Evolutionary conservation across 2,797 vertebrate species (phyloP).

Genomic region (Helicolenus hilgendorfi): DNA sequence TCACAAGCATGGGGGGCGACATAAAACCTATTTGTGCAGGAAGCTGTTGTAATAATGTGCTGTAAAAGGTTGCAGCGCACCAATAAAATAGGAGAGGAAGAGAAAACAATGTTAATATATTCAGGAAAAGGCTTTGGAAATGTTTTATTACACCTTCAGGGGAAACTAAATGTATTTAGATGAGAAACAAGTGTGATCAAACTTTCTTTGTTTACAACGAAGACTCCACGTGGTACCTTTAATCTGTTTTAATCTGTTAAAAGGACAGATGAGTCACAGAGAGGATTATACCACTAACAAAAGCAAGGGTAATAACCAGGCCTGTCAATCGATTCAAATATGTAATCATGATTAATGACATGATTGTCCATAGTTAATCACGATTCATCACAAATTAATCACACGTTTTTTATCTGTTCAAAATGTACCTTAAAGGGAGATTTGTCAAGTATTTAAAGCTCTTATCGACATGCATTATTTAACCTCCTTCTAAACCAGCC

Average conservation of each 20-base stretch:
- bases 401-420: too few relatives aligned
- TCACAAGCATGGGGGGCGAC: not conserved
- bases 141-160: slow-evolving; percentile 16
- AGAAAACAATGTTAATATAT: slow-evolving; percentile 29
- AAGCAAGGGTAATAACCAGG: not conserved
- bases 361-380: too few relatives aligned
- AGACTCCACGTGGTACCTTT: slow-evolving; percentile 5
- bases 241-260: slow-evolving; percentile 31
- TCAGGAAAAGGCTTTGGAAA: slow-evolving; percentile 4
- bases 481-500: too few relatives aligned
- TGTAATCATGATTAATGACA: too few relatives aligned
- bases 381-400: too few relatives aligned
- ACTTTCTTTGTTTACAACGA: slow-evolving; percentile 30
- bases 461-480: too few relatives aligned
- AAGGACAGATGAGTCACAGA: slow-evolving; percentile 21
- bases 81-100: slow-evolving; percentile 2
- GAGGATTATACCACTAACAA: slow-evolving; percentile 15
- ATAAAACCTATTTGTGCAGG: slow-evolving; percentile 4
- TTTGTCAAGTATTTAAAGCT: too few relatives aligned
- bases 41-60: not conserved
- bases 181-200: slow-evolving; percentile 37
- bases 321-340: too few relatives aligned
- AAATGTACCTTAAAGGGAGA: too few relatives aligned
- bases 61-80: not conserved
- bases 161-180: not conserved